Evolutionary conservation across 2,113 vertebrate species (phyloP).

Genomic region (Diadophis punctatus): DNA sequence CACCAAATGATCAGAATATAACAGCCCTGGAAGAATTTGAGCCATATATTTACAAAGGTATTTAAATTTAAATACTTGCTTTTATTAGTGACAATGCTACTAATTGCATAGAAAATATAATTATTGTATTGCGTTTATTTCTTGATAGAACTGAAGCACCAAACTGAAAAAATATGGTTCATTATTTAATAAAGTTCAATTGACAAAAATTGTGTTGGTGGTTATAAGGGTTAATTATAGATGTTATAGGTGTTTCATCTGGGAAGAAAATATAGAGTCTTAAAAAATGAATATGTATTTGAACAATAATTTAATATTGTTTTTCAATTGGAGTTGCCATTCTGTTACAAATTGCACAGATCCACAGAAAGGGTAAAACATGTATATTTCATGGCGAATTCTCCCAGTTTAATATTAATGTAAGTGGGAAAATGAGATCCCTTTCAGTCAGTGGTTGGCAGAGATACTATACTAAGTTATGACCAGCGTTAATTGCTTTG

Average conservation of each 20-base stretch:
- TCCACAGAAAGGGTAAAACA: not conserved
- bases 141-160: not conserved
- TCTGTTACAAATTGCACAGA: not conserved
- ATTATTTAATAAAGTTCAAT: not conserved
- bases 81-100: not conserved
- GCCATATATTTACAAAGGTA: slow-evolving; percentile 79
- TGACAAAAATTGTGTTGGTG: not conserved
- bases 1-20: slow-evolving; percentile 69
- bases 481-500: not conserved
- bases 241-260: not conserved
- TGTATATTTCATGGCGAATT: not conserved
- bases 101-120: rapidly evolving
- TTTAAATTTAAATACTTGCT: not conserved
- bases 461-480: not conserved
- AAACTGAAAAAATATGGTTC: not conserved
- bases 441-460: not conserved
- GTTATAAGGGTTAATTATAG: not conserved
- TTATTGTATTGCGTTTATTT: not conserved
- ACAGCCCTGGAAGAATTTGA: slow-evolving; percentile 82
- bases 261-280: not conserved
- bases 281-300: not conserved
- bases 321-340: not conserved
- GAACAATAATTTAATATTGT: not conserved
- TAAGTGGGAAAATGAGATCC: not conserved
- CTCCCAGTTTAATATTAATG: not conserved